Evolutionary conservation across 1,140 invertebrate genomes (phyloP).

Genomic region (Drosophila aff.): DNA sequence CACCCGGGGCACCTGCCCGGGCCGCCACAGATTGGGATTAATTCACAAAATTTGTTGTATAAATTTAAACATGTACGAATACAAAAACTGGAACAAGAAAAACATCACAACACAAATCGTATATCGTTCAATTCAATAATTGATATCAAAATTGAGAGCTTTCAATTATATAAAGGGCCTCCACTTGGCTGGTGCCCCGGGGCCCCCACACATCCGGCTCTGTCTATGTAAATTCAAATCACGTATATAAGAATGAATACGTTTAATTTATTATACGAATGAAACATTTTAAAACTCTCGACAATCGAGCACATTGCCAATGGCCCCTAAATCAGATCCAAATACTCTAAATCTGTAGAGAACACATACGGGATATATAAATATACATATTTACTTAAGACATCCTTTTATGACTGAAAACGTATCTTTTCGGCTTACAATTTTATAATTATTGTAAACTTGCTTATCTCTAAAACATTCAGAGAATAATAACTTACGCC

Average conservation of each 20-base stretch:
- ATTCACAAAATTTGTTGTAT: too few species aligned
- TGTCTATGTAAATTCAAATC: too few species aligned
- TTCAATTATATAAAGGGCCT: too few species aligned
- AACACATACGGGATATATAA: not conserved
- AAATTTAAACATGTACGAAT: too few species aligned
- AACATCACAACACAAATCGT: too few species aligned
- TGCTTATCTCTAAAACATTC: not conserved
- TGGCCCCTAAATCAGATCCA: not conserved
- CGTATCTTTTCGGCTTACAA: constrained; percentile 20
- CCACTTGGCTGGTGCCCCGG: too few species aligned
- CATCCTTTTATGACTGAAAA: constrained; percentile 23
- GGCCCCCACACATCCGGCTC: too few species aligned
- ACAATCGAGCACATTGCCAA: constrained; percentile 13
- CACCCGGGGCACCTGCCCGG: too few species aligned
- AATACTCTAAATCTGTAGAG: not conserved
- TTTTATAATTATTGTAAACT: constrained; percentile 18
- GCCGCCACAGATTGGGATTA: too few species aligned
- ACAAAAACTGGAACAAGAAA: too few species aligned
- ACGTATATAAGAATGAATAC: not conserved
- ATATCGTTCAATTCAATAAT: too few species aligned
- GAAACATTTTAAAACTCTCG: not conserved
- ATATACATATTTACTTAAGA: not conserved
- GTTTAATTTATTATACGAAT: not conserved
- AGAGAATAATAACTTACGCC: constrained; percentile 5
- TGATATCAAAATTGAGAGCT: too few species aligned